Evolutionary conservation across 30 jellyfish, hydroid and myxozoan species (phyloP), one percentile per base, ranked within the genome.

Genomic region (Aurelia sp.): DNA sequence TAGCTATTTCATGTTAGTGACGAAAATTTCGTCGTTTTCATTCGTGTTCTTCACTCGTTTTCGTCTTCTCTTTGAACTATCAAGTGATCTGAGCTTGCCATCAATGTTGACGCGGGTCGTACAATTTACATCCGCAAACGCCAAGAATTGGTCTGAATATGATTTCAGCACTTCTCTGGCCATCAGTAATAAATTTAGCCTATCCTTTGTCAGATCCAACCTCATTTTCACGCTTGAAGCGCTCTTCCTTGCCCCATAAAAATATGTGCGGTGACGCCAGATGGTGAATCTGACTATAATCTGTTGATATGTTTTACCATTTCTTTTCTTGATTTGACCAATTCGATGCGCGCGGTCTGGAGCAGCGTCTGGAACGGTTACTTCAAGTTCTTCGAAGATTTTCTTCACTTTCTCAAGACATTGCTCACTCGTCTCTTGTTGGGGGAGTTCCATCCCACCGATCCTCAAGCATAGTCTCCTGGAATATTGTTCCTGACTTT

Each of bases 311-410:
- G 66, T 71, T 21, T 71, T 71, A 13, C 65, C 70, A 13, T 50
- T 71, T 21, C 5, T 71, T 71, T 35, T 18, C 82, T 71, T 71
- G 55, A 71, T 31, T 22, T 41, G 82, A 58, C 67, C 82, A 50
- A 74, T 74, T 74, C 78, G 86, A 74, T 58, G 86, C 60, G 78
- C 86, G 52, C 78, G 86, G 35, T 47, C 85, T 5, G 44, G 85
- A 55, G 22, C 85, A 33, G 85, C 85, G 3, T 74, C 86, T 50
- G 74, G 19, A 11, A 50, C 58, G 40, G 47, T 40, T n/a, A 50
- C 86, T 35, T 76, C 88, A 53, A 76, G 65, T n/a, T 76, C 88
- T 53, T 76, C 88, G 18, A 76, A 76, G n/a, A 76, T 57, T 53
- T 57, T 57, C 78, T 57, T 76, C 79, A 62, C 88, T 57, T 76